These are phyloP conservation scores for Colostygia pectinataria DNA, from an alignment of 2,888 invertebrate species.

Conservation along the genomic window DNA sequence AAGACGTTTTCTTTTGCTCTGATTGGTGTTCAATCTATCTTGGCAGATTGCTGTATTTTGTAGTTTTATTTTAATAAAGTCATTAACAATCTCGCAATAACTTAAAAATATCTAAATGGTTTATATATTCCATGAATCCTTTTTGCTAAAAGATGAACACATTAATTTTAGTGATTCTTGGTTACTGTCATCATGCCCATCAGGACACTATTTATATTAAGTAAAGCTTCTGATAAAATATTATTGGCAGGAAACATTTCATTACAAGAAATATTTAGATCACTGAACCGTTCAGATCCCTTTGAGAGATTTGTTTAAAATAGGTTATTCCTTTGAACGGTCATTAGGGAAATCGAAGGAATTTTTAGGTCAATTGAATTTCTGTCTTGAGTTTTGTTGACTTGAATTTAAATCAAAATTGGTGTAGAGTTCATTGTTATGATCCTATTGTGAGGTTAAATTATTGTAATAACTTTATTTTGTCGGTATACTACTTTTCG, in stretches of 20 bases:
- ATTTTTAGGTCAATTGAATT: constrained; percentile 22
- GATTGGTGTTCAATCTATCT: too few relatives aligned
- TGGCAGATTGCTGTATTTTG: too few relatives aligned
- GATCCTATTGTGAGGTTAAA: constrained; percentile 7
- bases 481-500: too few relatives aligned
- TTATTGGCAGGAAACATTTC: constrained; percentile 21
- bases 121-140: too few relatives aligned
- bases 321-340: constrained; percentile 25
- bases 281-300: constrained; percentile 22
- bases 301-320: constrained; percentile 27
- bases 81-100: too few relatives aligned
- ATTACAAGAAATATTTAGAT: constrained; percentile 24
- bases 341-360: constrained; percentile 27
- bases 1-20: too few relatives aligned
- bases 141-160: too few relatives aligned
- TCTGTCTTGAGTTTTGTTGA: constrained; percentile 19
- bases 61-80: too few relatives aligned
- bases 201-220: constrained; percentile 12
- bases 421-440: constrained; percentile 12
- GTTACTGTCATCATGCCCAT: too few relatives aligned
- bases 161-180: too few relatives aligned
- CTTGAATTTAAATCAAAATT: constrained; percentile 15
- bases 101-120: too few relatives aligned
- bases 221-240: constrained; percentile 18
- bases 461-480: not conserved